Evolutionary conservation across 2,888 invertebrate genomes (phyloP), one percentile per base, ranked within the genome.

Genomic region (Macrophya alboannulata): DNA sequence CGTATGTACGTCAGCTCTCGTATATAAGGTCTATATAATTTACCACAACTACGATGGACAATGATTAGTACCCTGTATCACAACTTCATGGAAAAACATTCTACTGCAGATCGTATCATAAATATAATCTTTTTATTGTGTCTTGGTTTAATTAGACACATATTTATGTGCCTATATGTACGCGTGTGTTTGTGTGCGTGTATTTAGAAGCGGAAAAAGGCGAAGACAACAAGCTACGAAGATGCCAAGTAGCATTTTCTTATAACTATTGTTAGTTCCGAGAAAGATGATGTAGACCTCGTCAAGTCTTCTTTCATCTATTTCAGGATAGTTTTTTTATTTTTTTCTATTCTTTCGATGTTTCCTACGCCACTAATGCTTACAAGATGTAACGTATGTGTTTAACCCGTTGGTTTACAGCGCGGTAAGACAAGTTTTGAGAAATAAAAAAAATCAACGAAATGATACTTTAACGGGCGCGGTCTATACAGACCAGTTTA

Each of bases 231-330:
- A 68, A 68, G 68, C 37, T 6, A 68, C 12, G 9, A 31, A 68
- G 6, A 68, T 37, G 68, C 62, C 62, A 62, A 68, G 68, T 68
- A 68, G 37, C 37, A 68, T 68, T 68, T 68, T 68, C 68, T 17
- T 37, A 68, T 5, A 68, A 37, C 68, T 68, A 68, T 68, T 37
- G 68, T 68, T 68, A 68, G 68, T 68, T 37, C 68, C 15, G 68
- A 68, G 68, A 68, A 68, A 68, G 12, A 37, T 37, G 31, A 37
- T 68, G 68, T 37, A 5, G 37, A 37, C 68, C 68, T 68, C 68
- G 48, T 17, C 17, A 68, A 68, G 37, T 68, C 37, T 37, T 31
- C 68, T 37, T 68, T 37, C 68, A 37, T 68, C 37, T 68, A 68
- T 31, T 31, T 37, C 68, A 68, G 68, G 68, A 68, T 68, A n/a